Base-by-base conservation (phyloP, 2,888 invertebrate genomes). In the Cotesia congregata region DNA sequence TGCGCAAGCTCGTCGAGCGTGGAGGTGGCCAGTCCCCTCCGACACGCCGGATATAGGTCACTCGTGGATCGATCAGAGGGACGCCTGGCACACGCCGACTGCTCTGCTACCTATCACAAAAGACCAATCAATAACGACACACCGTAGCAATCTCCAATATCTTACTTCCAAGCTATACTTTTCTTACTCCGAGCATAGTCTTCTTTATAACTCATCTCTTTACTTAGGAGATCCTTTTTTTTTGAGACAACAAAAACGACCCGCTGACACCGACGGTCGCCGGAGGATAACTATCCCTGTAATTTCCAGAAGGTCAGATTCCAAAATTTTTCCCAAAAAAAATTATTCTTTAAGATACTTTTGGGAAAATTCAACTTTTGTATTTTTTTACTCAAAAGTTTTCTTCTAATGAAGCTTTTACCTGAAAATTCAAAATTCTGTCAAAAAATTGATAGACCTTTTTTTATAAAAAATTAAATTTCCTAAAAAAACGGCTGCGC, bases 91-190 rank as follows among this genome's bases (percentile, higher is more conserved):
- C 89, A 91, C 91, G 78, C 91, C 91, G 89, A 77, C 79, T 75
- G 69, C 77, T 80, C 76, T 91, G 91, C 79, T 91, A 91, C 30
- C 80, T 84, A 85, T 83, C 83, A 83, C 84, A 85, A 87, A 86
- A 88, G 86, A 87, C 88, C 87, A 88, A 88, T 88, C 88, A 88
- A 88, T 88, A 88, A 77, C 79, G 61, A 68, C 83, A 81, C 83
- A 83, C 82, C 82, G 83, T 81, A 82, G 82, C 84, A 86, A 86
- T 85, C 84, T 85, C 82, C 86, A 83, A 87, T 86, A 84, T 84
- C 82, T 85, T 83, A 78, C 50, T 50, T 7, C 50, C 12, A 50
- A 7, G 50, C 12, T 50, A 76, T 77, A 78, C 77, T 78, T 79
- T 77, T 71, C 77, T 74, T 65, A 50, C 61, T 61, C 50, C 76